Conservation (phyloP, 2,113 vertebrate genomes). For the Hystrix cristata region DNA sequence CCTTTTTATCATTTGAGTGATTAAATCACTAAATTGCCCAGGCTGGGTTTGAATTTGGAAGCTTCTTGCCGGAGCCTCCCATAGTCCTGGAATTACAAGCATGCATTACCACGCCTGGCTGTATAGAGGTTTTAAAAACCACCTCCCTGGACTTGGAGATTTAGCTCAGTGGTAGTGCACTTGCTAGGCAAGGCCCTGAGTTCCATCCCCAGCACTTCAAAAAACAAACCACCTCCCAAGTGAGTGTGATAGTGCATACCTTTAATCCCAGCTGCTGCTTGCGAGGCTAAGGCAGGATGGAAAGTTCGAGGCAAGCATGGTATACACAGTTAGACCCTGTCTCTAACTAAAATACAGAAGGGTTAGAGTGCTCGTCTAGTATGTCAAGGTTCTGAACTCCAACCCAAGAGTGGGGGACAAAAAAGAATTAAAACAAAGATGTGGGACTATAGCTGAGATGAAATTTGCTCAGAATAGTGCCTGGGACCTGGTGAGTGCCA, state of each 20-base stretch:
- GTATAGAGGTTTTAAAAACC: neutral
- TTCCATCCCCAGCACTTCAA: too few species aligned
- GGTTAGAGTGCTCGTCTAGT: neutral
- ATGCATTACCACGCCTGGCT: neutral
- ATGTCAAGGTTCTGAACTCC: neutral
- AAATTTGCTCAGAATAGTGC: neutral
- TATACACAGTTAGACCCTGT: neutral
- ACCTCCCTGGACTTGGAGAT: neutral
- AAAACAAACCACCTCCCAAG: neutral
- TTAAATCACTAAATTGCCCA: neutral
- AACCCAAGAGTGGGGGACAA: neutral
- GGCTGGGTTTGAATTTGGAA: neutral
- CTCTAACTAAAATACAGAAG: neutral
- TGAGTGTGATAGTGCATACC: neutral
- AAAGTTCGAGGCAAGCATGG: neutral
- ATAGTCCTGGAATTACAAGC: neutral
- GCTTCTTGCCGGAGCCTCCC: neutral
- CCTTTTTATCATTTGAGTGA: neutral
- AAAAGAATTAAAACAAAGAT: neutral
- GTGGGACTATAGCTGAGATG: neutral
- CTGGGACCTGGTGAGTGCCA: accelerated
- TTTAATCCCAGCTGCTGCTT: neutral
- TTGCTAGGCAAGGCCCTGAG: too few species aligned
- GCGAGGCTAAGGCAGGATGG: neutral
- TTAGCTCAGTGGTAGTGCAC: too few species aligned